A percentile compares a stretch with the other conserved stretches of the same genome.
These are phyloP conservation scores for Rhodophaea formosa DNA, from an alignment of 2,888 invertebrate species.

Conservation along the genomic window DNA sequence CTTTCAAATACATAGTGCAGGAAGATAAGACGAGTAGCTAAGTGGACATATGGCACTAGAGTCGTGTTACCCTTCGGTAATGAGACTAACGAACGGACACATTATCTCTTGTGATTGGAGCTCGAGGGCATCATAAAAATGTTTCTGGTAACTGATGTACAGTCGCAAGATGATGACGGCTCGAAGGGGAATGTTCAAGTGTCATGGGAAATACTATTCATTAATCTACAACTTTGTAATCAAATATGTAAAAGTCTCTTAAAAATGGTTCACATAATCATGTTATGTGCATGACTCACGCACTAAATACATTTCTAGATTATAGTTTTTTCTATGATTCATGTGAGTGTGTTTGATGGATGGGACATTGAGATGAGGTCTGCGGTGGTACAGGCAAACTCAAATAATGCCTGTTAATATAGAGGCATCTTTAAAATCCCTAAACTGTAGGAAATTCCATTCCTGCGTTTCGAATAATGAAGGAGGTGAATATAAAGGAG, in stretches of 20 bases:
- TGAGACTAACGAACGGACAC: slow-evolving; percentile 53
- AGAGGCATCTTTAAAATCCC: too few species aligned
- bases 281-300: not conserved
- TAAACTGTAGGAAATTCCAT: too few species aligned
- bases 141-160: slow-evolving; percentile 44
- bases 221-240: slow-evolving; percentile 2
- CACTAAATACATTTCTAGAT: too few species aligned
- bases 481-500: too few species aligned
- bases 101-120: slow-evolving; percentile 69
- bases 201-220: slow-evolving; percentile 35
- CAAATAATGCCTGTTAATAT: too few species aligned
- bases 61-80: slow-evolving; percentile 61
- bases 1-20: not conserved
- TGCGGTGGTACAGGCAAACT: too few species aligned
- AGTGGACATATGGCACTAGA: slow-evolving; percentile 61
- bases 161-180: not conserved
- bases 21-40: slow-evolving; percentile 27
- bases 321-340: not conserved
- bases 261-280: not conserved
- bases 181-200: slow-evolving; percentile 37
- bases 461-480: too few species aligned
- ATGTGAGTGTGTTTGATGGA: too few species aligned
- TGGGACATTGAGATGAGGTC: too few species aligned
- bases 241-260: not conserved
- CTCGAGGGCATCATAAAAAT: slow-evolving; percentile 65